Percentiles rank a stretch among this genome's conserved stretches.
These are phyloP conservation scores for Montipora cactus DNA, from an alignment of 64 coral and sea anemone genomes.

Conservation along the genomic window DNA sequence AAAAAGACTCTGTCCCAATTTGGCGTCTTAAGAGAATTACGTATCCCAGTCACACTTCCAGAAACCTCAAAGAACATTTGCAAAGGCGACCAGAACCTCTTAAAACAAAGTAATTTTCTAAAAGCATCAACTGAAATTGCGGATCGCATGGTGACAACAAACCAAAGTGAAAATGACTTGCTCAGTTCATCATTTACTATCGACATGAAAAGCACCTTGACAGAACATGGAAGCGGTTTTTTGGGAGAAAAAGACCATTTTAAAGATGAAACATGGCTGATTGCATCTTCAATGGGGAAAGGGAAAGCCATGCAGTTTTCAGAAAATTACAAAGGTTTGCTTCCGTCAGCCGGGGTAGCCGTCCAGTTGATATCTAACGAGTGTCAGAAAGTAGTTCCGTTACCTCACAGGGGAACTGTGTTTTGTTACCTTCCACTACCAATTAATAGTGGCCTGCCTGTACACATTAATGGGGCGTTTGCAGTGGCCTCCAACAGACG, in stretches of 20 bases:
- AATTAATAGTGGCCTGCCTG: slow-evolving; percentile 77
- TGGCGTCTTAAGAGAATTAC: slow-evolving; percentile 3
- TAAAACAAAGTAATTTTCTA: slow-evolving; percentile 77
- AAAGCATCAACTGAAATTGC: slow-evolving; percentile 60
- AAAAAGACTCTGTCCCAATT: slow-evolving; percentile 27
- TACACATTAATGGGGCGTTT: slow-evolving; percentile 88
- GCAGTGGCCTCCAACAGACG: slow-evolving; percentile 80
- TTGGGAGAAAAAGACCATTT: not conserved
- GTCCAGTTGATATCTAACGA: slow-evolving; percentile 3
- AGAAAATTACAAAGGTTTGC: slow-evolving; percentile 42
- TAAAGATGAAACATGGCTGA: slow-evolving; percentile 37
- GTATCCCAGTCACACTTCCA: slow-evolving; percentile 55
- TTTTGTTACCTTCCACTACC: slow-evolving; percentile 89
- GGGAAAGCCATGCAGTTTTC: slow-evolving; percentile 38
- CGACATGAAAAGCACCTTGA: not conserved
- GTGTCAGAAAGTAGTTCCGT: slow-evolving; percentile 28
- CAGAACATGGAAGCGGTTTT: not conserved
- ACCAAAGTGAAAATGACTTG: not conserved
- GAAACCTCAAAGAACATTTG: not conserved
- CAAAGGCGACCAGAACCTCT: slow-evolving; percentile 51
- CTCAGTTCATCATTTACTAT: not conserved
- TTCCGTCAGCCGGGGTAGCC: slow-evolving; percentile 80
- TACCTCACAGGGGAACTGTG: slow-evolving; percentile 53
- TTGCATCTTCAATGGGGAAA: slow-evolving; percentile 68
- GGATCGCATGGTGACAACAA: not conserved